Evolutionary conservation across 2,113 vertebrate genomes (phyloP).

Genomic region (Tachysurus fulvidraco): DNA sequence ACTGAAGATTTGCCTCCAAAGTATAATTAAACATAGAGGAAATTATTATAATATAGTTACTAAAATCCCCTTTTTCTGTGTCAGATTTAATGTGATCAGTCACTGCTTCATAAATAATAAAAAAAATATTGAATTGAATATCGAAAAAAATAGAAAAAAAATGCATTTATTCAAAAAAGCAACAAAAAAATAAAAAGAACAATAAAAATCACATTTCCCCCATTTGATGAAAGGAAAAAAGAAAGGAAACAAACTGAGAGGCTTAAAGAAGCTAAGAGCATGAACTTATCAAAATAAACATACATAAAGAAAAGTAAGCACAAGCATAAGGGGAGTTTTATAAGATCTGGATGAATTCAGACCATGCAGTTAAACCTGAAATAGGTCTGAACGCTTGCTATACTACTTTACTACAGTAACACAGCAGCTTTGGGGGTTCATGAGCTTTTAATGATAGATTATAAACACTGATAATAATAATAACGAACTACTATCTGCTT

Average conservation of each 20-base stretch:
- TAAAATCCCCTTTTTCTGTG: no score
- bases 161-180: not conserved
- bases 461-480: not conserved
- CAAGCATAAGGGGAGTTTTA: not conserved
- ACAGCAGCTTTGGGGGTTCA: no score
- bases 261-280: not conserved
- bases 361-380: not conserved
- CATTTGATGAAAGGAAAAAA: not conserved
- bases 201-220: not conserved
- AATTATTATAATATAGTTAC: not conserved
- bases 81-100: no score
- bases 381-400: not conserved
- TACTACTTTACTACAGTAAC: not conserved
- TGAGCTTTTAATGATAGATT: not conserved
- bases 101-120: not conserved
- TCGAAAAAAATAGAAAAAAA: not conserved
- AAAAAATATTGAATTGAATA: not conserved
- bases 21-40: not conserved
- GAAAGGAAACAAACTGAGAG: not conserved
- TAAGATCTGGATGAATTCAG: not conserved
- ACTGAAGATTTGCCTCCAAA: not conserved
- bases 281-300: not conserved
- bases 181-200: not conserved
- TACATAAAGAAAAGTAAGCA: constrained; percentile 24
- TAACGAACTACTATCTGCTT: not conserved